Evolutionary conservation across 35 echinoderm and acorn worm species (phyloP), one percentile per base, ranked within the genome.

Genomic region (Strongylocentrotus purpuratus): DNA sequence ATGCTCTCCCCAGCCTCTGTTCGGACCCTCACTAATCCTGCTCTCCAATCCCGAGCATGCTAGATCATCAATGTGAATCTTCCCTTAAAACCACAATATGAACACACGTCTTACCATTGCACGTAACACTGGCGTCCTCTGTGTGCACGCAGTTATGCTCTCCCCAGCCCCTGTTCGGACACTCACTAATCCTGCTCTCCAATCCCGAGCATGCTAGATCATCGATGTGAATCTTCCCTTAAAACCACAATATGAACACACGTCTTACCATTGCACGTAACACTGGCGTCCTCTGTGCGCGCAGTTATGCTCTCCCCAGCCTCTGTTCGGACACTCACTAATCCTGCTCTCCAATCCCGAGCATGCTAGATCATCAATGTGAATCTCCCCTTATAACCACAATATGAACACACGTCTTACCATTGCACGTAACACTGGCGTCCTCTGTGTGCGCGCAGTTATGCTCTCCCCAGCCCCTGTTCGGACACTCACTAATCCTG

Each of bases 371-470:
- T 99, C 98, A 92, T 99, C 98, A 11, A 97, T 35, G 7, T 95
- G 61, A 46, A 99, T 99, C 18, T 78, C 70, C 3, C 96, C 96
- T 7, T n/a, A n/a, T n/a, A n/a, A n/a, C n/a, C n/a, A n/a, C n/a
- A n/a, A n/a, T 41, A 41, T 41, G 35, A 41, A 41, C 35, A 41
- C 35, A 28, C 20, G 28, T 41, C 97, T 95, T 92, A 98, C 98
- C 96, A 96, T 96, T 96, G 88, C 98, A 99, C 12, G 95, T 88
- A 32, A 99, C 95, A 85, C 98, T 95, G 6, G 98, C 98, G 96
- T 99, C 98, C 33, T 99, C 98, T 61, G 96, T 97, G 87, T 99
- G 98, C 2, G 96, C 98, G 97, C 98, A 99, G 90, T 99, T 97
- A 95, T 99, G 98, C 32, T 95, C 94, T 70, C 41, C 22, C 95